A percentile compares a stretch with the other conserved stretches of the same genome.
phyloP scores from a whole-genome alignment of 2,888 invertebrate genomes.

The Drosophila mercatorum region DNA sequence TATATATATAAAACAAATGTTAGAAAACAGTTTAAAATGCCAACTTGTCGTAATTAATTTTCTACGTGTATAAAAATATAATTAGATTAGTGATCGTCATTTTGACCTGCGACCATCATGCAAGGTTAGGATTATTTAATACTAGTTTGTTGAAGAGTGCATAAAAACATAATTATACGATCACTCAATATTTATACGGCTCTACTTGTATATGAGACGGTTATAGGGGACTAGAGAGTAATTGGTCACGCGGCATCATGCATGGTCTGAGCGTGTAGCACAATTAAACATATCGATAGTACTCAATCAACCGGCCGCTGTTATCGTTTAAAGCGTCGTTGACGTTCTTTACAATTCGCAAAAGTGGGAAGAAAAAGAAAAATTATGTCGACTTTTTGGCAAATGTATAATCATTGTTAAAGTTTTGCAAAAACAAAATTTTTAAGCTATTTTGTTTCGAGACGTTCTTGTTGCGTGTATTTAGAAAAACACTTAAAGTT shows the following conservation, averaged over 20 bases:
- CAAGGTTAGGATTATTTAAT: not conserved
- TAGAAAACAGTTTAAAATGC: not conserved
- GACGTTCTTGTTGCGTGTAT: conserved; percentile 23
- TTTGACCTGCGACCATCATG: conserved; percentile 22
- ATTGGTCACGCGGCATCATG: conserved; percentile 30
- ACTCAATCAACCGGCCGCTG: conserved; percentile 49
- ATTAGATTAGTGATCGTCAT: conserved; percentile 5
- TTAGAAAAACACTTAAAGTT: conserved; percentile 10
- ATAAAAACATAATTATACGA: too few species aligned
- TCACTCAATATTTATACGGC: too few species aligned
- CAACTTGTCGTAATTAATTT: too few species aligned
- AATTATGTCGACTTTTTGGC: conserved; percentile 63
- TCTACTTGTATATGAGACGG: not conserved
- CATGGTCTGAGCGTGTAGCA: conserved; percentile 39
- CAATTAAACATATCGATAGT: conserved; percentile 48
- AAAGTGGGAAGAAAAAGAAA: conserved; percentile 62
- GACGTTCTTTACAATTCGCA: conserved; percentile 69
- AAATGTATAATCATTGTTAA: conserved; percentile 36
- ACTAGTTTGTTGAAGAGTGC: not conserved
- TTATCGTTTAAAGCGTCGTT: conserved; percentile 73
- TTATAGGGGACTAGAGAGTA: not conserved
- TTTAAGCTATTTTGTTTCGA: conserved; percentile 3
- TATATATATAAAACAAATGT: not conserved
- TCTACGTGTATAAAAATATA: not conserved
- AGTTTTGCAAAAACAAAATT: conserved; percentile 26